Evolutionary conservation across 2,797 vertebrate genomes (phyloP).

Genomic region (Dipus sagitta): DNA sequence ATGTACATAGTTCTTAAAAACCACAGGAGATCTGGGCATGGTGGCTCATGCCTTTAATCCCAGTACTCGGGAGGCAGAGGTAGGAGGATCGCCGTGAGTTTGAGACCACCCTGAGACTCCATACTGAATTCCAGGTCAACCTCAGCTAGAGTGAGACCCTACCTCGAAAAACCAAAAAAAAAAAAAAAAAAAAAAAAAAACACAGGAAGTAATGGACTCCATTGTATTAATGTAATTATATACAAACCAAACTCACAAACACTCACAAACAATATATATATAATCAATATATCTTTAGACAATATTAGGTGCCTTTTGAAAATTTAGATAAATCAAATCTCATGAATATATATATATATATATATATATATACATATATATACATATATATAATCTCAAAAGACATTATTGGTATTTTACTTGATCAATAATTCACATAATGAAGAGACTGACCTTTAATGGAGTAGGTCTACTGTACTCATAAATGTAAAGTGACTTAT

Average conservation of each 20-base stretch:
- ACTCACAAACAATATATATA: conserved; percentile 15
- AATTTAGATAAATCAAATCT: conserved; percentile 26
- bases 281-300: neutral
- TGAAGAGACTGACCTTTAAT: neutral
- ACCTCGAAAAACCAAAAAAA: too few relatives aligned
- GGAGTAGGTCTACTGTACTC: neutral
- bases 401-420: conserved; percentile 28
- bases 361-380: too few relatives aligned
- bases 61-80: too few relatives aligned
- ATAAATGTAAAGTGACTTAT: conserved; percentile 13
- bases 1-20: conserved; percentile 54
- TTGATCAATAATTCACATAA: neutral
- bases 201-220: neutral
- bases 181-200: too few relatives aligned
- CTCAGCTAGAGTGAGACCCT: too few relatives aligned
- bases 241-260: conserved; percentile 39
- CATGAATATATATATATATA: conserved; percentile 22
- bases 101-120: too few relatives aligned
- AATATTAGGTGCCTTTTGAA: conserved; percentile 48
- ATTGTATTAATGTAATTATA: neutral
- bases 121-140: too few relatives aligned
- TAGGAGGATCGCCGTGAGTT: too few relatives aligned
- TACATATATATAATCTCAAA: neutral
- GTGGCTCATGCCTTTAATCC: too few relatives aligned
- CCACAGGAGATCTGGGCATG: too few relatives aligned